These are phyloP conservation scores for Rachycentron canadum DNA, from an alignment of 2,797 vertebrate genomes.

Conservation along the genomic window DNA sequence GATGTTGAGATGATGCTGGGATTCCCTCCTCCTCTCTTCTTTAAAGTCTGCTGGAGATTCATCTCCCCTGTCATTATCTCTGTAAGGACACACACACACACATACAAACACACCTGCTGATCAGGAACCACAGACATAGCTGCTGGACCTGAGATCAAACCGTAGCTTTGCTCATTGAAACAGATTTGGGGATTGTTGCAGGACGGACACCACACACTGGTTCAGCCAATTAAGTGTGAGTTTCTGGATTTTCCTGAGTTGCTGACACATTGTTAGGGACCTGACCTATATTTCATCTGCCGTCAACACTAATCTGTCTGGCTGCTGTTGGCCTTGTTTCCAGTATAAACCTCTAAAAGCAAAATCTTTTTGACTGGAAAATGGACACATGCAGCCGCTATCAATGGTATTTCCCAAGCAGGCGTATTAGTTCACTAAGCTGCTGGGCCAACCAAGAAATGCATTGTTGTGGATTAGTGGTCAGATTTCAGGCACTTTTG, in stretches of 20 bases:
- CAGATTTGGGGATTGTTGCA: not conserved
- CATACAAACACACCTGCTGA: constrained; percentile 6
- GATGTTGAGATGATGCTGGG: constrained; percentile 99
- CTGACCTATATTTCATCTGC: constrained; percentile 71
- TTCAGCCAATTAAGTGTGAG: not conserved
- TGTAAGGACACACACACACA: constrained; percentile 84
- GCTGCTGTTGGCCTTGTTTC: constrained; percentile 54
- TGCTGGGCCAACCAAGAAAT: constrained; percentile 66
- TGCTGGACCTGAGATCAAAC: not conserved
- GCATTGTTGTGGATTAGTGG: constrained; percentile 76
- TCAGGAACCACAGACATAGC: not conserved
- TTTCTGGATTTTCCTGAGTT: constrained; percentile 29
- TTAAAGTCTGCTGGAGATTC: constrained; percentile 98
- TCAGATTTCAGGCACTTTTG: constrained; percentile 63
- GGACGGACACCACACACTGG: not conserved
- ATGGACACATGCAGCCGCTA: constrained; percentile 58
- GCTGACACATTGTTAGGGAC: constrained; percentile 53
- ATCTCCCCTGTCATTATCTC: constrained; percentile 96
- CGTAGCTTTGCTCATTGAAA: not conserved
- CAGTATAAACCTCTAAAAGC: constrained; percentile 57
- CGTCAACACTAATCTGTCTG: constrained; percentile 64
- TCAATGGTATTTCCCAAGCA: constrained; percentile 70
- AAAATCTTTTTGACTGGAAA: constrained; percentile 71
- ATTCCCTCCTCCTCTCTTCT: constrained; percentile 97
- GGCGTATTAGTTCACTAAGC: constrained; percentile 72